Percentiles rank a stretch among this genome's conserved stretches.
phyloP scores from a whole-genome alignment of 2,113 vertebrate species.

The Tamias sibiricus region DNA sequence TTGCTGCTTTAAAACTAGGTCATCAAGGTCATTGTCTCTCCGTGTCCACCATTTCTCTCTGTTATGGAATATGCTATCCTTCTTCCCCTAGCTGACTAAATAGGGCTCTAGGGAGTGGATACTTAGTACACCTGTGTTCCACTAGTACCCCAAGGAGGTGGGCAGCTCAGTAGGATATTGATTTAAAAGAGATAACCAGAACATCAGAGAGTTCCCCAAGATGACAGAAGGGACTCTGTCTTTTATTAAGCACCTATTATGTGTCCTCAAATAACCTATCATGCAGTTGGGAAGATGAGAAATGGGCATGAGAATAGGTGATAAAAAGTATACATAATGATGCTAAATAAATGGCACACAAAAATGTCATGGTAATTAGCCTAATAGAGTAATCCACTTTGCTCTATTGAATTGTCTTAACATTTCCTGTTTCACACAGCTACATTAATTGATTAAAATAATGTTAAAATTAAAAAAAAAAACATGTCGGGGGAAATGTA shows the following conservation, averaged over 20 bases:
- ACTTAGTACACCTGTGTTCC: not conserved
- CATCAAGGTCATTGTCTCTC: not conserved
- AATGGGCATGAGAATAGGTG: not conserved
- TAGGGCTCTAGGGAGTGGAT: not conserved
- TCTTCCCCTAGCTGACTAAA: not conserved
- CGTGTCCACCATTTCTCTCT: not conserved
- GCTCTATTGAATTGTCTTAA: constrained; percentile 63
- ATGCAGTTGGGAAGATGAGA: not conserved
- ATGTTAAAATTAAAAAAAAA: constrained; percentile 55
- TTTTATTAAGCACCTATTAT: not conserved
- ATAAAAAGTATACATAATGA: not conserved
- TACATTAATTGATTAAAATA: constrained; percentile 80
- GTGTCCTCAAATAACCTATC: not conserved
- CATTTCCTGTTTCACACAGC: constrained; percentile 69
- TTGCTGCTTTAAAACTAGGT: not conserved
- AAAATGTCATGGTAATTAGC: not conserved
- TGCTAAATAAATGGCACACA: not conserved
- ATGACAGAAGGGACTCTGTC: not conserved
- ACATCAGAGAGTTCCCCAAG: not conserved
- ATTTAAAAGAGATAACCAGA: not conserved
- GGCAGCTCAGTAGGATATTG: not conserved
- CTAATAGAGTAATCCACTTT: constrained; percentile 45
- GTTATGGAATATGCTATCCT: not conserved
- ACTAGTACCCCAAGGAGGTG: not conserved
- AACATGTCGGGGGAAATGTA: too few relatives aligned